Evolutionary conservation across 1,140 invertebrate genomes (phyloP).

Genomic region (Neotoxoptera formosana): DNA sequence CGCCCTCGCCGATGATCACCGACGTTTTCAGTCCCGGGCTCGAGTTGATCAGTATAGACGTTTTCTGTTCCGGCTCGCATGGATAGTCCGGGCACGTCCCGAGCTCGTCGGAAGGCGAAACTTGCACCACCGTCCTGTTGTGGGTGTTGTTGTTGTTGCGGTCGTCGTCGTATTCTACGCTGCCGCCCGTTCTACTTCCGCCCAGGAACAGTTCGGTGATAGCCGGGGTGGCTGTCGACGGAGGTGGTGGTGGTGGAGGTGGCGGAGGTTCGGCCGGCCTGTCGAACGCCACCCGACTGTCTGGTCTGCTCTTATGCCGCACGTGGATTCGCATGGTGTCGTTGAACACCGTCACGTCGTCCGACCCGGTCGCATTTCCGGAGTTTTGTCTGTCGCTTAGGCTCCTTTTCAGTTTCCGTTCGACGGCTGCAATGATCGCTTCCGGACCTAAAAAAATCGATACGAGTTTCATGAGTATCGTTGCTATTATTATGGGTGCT

Average conservation of each 20-base stretch:
- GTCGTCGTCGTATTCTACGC: neutral
- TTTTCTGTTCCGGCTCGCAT: constrained; percentile 40
- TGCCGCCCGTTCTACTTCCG: neutral
- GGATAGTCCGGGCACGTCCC: neutral
- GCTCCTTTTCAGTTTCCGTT: constrained; percentile 65
- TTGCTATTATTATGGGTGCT: neutral
- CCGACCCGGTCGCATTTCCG: constrained; percentile 62
- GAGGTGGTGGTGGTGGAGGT: constrained; percentile 20
- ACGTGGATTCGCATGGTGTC: constrained; percentile 81
- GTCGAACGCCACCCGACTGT: constrained; percentile 55
- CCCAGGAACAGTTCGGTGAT: constrained; percentile 18
- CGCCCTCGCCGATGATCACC: constrained; percentile 43
- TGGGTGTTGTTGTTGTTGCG: neutral
- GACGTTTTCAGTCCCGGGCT: constrained; percentile 40
- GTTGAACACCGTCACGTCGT: constrained; percentile 67
- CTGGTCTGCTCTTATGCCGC: constrained; percentile 66
- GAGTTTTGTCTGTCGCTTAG: constrained; percentile 65
- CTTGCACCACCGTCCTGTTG: constrained; percentile 49
- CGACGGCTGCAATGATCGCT: constrained; percentile 60
- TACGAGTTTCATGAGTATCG: neutral
- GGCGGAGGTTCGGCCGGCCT: constrained; percentile 39
- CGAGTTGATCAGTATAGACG: constrained; percentile 36
- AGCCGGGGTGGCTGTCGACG: neutral
- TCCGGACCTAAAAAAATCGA: neutral
- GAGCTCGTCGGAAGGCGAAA: neutral